Conservation (phyloP, 2,113 vertebrate genomes). For the Tangachromis dhanisi region DNA sequence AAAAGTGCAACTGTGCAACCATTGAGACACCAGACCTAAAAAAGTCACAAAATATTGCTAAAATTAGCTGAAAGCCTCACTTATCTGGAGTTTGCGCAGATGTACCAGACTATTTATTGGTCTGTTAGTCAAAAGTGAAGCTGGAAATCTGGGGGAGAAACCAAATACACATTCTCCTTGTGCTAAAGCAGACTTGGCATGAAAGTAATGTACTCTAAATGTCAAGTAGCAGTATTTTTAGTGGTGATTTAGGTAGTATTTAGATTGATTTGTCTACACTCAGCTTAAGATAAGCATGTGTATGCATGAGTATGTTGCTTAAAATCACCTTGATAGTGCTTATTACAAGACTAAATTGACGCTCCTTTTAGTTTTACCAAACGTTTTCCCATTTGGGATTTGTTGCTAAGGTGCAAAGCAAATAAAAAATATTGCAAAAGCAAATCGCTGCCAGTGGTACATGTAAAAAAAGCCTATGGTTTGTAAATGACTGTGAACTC, state of each 20-base stretch:
- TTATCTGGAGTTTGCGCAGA: neutral
- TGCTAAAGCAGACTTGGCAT: neutral
- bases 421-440: neutral
- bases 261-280: neutral
- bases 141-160: neutral
- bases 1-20: neutral
- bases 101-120: neutral
- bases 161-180: neutral
- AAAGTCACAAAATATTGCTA: neutral
- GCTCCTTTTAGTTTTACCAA: neutral
- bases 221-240: neutral
- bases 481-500: conserved; percentile 10
- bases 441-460: neutral
- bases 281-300: neutral
- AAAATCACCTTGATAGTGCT: neutral
- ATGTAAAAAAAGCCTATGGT: neutral
- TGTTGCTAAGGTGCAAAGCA: neutral
- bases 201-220: neutral
- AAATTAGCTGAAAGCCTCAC: neutral
- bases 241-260: neutral
- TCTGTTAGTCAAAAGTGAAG: neutral
- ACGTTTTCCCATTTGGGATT: neutral
- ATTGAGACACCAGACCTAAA: neutral
- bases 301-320: neutral
- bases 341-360: neutral